Percentiles rank a stretch among this genome's conserved stretches.
Evolutionary conservation across 2,797 vertebrate species (phyloP).

Genomic region (Helicolenus hilgendorfi): DNA sequence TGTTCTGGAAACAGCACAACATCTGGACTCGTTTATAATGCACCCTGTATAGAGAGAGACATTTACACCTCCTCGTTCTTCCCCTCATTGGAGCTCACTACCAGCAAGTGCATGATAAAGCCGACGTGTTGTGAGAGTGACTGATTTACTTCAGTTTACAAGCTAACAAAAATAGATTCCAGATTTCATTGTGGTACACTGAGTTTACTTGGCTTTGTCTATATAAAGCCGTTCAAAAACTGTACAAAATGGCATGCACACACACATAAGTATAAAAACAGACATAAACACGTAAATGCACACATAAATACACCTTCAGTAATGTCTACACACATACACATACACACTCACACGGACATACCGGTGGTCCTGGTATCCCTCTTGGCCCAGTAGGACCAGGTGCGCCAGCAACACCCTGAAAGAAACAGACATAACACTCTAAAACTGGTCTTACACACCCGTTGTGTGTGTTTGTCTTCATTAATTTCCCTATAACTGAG

Average conservation of each 20-base stretch:
- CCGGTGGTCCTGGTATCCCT: conserved; percentile 93
- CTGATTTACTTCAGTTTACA: conserved; percentile 18
- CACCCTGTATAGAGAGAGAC: not conserved
- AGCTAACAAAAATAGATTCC: conserved; percentile 13
- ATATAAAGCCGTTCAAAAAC: conserved; percentile 12
- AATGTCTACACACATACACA: not conserved
- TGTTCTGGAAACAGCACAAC: not conserved
- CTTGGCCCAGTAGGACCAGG: conserved; percentile 91
- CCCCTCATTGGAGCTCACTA: not conserved
- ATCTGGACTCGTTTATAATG: not conserved
- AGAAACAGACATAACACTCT: conserved; percentile 38
- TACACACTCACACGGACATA: conserved; percentile 81
- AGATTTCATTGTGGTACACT: conserved; percentile 6
- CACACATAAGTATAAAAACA: not conserved
- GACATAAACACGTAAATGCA: not conserved
- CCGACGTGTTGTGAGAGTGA: not conserved
- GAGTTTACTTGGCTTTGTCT: conserved; percentile 34
- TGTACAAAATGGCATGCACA: not conserved
- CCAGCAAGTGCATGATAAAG: not conserved
- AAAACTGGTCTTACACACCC: not conserved
- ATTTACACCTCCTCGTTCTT: not conserved
- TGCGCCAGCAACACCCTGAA: conserved; percentile 91
- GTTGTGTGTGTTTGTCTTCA: not conserved
- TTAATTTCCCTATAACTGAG: not conserved
- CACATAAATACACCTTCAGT: conserved; percentile 6